Evolutionary conservation across 2,888 invertebrate genomes (phyloP), one percentile per base, ranked within the genome.

Genomic region (Proisotoma minuta): DNA sequence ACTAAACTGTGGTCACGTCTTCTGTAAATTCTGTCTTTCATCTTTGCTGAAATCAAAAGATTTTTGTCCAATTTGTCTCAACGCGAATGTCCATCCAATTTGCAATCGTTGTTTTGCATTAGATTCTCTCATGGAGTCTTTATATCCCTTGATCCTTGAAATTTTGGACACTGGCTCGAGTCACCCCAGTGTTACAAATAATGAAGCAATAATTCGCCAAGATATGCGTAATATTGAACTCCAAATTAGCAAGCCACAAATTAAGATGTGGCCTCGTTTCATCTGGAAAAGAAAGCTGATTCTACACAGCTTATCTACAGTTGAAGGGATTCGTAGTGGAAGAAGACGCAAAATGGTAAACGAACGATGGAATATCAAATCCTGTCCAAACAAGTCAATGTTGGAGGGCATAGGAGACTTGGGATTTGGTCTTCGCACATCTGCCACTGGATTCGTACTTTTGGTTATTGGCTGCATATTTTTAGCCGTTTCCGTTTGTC

Each of bases 21-120:
- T 54, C 24, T 54, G 54, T 22, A 39, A 54, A 54, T 54, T 39
- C 27, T 54, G 54, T 23, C n/a, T 54, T 10, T 20, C 3, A 8
- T 2, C 20, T 2, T 39, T 20, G 34, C 15, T 54, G 3, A 10
- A 28, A 22, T 10, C 18, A 4, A 20, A 18, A 3, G 23, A n/a
- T 2, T 18, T 26, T 18, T 54, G 54, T 22, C 54, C 34, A 12
- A 29, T 4, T 3, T 54, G 54, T 23, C 5, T n/a, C 5, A 47
- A 47, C 5, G 5, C 5, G 4, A 18, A 12, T 18, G 29, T 8
- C 29, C 5, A 3, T 18, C 26, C 12, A n/a, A 18, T 52, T n/a
- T 52, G 28, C 18, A 8, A 28, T 28, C 27, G 52, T 27, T 28
- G 5, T n/a, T 52, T 18, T 52, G 4, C 3, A 10, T 3, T 52